These are phyloP conservation scores for Blastomussa wellsi DNA, from an alignment of 92 coral and sea anemone species.

Conservation along the genomic window DNA sequence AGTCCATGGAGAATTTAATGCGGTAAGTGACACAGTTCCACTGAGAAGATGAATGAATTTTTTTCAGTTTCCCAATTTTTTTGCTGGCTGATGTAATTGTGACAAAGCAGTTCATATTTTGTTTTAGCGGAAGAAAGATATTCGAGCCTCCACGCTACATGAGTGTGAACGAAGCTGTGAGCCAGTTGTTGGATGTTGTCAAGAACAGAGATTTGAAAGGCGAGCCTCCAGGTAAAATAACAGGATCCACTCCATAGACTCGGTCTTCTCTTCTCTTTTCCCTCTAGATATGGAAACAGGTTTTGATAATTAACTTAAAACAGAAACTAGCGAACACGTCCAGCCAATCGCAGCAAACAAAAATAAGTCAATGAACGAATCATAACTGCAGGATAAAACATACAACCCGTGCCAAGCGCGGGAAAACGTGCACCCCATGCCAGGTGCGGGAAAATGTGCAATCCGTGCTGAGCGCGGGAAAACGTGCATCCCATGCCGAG, in stretches of 20 bases:
- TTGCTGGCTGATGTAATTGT: neutral
- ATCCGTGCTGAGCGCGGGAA: too few species aligned
- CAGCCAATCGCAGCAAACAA: neutral
- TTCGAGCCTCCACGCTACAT: constrained; percentile 95
- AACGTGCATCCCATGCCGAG: too few species aligned
- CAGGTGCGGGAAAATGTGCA: too few species aligned
- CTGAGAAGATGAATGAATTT: neutral
- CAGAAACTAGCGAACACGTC: neutral
- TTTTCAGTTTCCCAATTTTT: neutral
- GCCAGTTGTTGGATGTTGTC: constrained; percentile 81
- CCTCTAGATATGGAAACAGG: too few species aligned
- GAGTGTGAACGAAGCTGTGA: constrained; percentile 89
- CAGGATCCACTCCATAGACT: neutral
- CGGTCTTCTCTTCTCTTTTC: too few species aligned
- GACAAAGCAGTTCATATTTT: neutral
- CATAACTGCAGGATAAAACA: neutral
- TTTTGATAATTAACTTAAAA: neutral
- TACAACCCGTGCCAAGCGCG: neutral
- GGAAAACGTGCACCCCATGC: neutral
- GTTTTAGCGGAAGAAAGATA: constrained; percentile 74
- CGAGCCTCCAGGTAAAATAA: constrained; percentile 66
- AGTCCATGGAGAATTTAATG: constrained; percentile 90
- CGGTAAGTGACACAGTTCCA: constrained; percentile 45
- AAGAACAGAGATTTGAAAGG: constrained; percentile 65
- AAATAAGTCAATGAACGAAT: neutral